A percentile compares a stretch with the other conserved stretches of the same genome.
Conservation (phyloP, 1,140 invertebrate genomes). For the Piezodorus guildinii region DNA sequence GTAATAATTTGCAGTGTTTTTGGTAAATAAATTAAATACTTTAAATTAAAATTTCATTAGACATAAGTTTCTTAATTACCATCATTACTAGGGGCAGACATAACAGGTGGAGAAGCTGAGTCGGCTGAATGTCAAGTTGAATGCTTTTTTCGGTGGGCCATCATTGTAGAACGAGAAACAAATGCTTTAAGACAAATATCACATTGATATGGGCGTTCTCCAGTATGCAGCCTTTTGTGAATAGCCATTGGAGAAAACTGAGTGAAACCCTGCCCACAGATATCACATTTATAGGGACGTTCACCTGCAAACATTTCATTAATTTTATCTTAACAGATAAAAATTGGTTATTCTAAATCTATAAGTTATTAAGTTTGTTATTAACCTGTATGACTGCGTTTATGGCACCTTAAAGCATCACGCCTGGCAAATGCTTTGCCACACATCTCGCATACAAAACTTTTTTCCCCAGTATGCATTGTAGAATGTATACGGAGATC, state of each 20-base stretch:
- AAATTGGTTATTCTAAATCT: no score
- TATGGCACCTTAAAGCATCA: conserved; percentile 55
- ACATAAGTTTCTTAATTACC: background rate
- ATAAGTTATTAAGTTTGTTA: no score
- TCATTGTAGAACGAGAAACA: conserved; percentile 47
- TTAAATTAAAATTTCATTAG: no score
- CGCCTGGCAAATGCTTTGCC: conserved; percentile 55
- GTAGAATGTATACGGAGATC: conserved; percentile 55
- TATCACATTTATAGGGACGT: conserved; percentile 44
- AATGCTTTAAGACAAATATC: conserved; percentile 52
- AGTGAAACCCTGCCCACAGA: conserved; percentile 50
- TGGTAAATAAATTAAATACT: no score
- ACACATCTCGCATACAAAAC: conserved; percentile 50
- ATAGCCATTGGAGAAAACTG: conserved; percentile 52
- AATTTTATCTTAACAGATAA: no score
- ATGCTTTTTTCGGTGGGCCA: conserved; percentile 47
- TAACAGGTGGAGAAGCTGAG: conserved; percentile 6
- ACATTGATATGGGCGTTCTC: conserved; percentile 68
- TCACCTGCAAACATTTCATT: conserved; percentile 20
- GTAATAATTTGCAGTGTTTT: no score
- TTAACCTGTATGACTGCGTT: conserved; percentile 44
- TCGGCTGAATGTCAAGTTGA: conserved; percentile 20
- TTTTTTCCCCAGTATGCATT: conserved; percentile 77
- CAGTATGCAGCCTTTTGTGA: conserved; percentile 56
- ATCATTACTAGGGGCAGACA: background rate